Conservation (phyloP, 2,888 invertebrate species). For the Galerucella pusilla region DNA sequence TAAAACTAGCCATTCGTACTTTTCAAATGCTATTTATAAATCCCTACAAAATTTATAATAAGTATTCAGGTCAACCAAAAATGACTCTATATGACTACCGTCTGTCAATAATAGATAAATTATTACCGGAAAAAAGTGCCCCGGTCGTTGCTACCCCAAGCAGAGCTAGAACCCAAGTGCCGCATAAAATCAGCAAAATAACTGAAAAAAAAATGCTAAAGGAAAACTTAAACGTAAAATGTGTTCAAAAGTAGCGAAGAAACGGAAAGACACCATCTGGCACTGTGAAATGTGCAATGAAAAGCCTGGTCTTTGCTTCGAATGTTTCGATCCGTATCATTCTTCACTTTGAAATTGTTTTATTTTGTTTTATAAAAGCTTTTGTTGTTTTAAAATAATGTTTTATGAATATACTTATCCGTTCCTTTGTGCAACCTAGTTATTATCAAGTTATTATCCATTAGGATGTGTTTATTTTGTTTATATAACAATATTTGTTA, state of each 20-base stretch:
- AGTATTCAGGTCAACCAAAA: conserved; percentile 10
- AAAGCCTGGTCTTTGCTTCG: conserved; percentile 9
- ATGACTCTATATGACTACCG: conserved; percentile 14
- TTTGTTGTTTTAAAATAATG: background rate
- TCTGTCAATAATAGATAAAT: conserved; percentile 13
- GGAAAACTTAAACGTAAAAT: conserved; percentile 11
- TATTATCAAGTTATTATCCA: too few relatives aligned
- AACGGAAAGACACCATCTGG: conserved; percentile 8
- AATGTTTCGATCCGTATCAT: conserved; percentile 13
- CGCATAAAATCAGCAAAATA: conserved; percentile 8
- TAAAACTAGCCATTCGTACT: conserved; percentile 3
- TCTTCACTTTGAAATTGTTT: conserved; percentile 12
- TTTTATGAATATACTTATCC: too few relatives aligned
- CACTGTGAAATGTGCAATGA: background rate
- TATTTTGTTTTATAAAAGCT: conserved; percentile 6
- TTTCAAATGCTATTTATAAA: conserved; percentile 15
- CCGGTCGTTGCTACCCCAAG: conserved; percentile 10
- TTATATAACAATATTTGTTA: conserved; percentile 6
- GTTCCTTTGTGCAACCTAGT: too few relatives aligned
- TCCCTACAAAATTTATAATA: conserved; percentile 14
- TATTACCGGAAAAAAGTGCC: conserved; percentile 11
- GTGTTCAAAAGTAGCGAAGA: conserved; percentile 10
- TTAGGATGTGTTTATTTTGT: background rate
- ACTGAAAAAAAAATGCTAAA: conserved; percentile 11
- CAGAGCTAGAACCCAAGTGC: conserved; percentile 6